phyloP scores from a whole-genome alignment of 2,797 vertebrate genomes.

The Etheostoma nigrum region DNA sequence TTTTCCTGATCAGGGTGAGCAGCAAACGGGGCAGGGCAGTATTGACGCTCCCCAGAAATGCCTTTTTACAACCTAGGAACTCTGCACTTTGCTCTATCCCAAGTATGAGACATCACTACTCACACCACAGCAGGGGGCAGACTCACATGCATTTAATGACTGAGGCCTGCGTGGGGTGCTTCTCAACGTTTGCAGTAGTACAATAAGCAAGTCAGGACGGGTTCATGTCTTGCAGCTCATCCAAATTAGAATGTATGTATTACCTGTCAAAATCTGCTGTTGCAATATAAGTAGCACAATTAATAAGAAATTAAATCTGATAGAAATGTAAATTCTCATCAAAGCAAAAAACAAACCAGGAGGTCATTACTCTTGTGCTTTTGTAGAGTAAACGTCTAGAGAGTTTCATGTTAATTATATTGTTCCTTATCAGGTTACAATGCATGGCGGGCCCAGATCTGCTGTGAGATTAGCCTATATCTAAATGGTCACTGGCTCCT shows the following conservation, averaged over 20 bases:
- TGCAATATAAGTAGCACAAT: background rate
- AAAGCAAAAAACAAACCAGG: background rate
- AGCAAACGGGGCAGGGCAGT: background rate
- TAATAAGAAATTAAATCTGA: slow-evolving; percentile 17
- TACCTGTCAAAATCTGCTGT: background rate
- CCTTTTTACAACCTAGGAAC: slow-evolving; percentile 8
- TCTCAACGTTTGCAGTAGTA: slow-evolving; percentile 1
- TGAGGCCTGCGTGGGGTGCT: background rate
- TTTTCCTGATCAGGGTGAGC: slow-evolving; percentile 22
- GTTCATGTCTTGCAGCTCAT: slow-evolving; percentile 3
- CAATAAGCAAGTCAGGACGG: background rate
- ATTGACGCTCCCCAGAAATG: slow-evolving; percentile 18
- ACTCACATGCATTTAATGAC: slow-evolving; percentile 22
- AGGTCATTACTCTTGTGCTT: background rate
- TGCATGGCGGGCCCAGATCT: slow-evolving; percentile 31
- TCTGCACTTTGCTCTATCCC: slow-evolving; percentile 14
- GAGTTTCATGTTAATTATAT: slow-evolving; percentile 37
- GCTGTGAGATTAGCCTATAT: slow-evolving; percentile 37
- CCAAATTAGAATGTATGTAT: slow-evolving; percentile 4
- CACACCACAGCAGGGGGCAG: slow-evolving; percentile 14
- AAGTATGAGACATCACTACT: slow-evolving; percentile 22
- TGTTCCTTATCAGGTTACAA: slow-evolving; percentile 38
- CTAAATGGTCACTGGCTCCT: slow-evolving; percentile 33
- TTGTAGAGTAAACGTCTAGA: slow-evolving; percentile 6
- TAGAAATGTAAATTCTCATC: slow-evolving; percentile 27